These are phyloP conservation scores for Synanceia verrucosa DNA, from an alignment of 2,797 vertebrate genomes.

Conservation along the genomic window DNA sequence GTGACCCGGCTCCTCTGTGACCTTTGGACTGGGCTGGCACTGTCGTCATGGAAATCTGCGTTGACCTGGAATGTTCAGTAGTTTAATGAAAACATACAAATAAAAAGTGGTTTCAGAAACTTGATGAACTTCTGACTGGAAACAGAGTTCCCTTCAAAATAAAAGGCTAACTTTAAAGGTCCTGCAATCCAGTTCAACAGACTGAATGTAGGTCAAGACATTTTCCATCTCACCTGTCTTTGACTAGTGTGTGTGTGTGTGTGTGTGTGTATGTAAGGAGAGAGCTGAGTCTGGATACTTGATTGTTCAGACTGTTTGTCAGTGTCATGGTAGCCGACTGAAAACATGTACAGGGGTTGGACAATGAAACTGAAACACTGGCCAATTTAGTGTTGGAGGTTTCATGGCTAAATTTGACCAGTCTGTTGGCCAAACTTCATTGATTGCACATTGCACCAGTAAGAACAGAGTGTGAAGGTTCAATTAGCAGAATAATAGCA, in stretches of 20 bases:
- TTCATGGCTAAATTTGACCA: too few species aligned
- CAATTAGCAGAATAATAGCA: too few species aligned
- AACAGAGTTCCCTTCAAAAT: neutral
- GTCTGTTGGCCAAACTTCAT: too few species aligned
- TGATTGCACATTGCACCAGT: too few species aligned
- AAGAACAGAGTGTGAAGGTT: too few species aligned
- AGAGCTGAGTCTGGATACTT: too few species aligned
- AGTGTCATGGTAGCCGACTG: too few species aligned
- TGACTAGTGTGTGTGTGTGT: neutral
- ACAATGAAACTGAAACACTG: too few species aligned
- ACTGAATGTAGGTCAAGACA: neutral
- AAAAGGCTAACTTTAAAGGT: neutral
- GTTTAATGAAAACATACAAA: neutral
- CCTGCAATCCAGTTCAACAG: neutral
- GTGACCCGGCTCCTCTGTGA: conserved; percentile 53
- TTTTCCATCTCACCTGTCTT: neutral
- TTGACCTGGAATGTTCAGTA: neutral
- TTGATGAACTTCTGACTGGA: neutral
- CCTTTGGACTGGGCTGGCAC: conserved; percentile 35
- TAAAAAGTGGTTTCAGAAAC: neutral
- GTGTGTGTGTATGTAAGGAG: neutral
- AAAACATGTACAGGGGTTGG: too few species aligned
- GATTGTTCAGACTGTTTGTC: too few species aligned
- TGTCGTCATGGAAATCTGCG: conserved; percentile 1
- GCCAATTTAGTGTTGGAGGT: too few species aligned